These are phyloP conservation scores for Pedionomus torquatus DNA, from an alignment of 2,113 vertebrate genomes.

Conservation along the genomic window DNA sequence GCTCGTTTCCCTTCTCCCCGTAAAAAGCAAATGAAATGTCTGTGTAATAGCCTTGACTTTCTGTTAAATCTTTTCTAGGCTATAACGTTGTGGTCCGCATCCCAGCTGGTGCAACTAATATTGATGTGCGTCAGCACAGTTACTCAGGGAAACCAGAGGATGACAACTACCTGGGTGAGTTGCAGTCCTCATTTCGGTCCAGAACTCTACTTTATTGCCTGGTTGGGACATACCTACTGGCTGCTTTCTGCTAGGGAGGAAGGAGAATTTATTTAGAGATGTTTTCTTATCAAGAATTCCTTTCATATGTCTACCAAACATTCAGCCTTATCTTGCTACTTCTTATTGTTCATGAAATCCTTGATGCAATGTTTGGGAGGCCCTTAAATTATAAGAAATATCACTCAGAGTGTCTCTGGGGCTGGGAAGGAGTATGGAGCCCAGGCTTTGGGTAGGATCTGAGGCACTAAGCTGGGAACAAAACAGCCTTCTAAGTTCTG, in stretches of 20 bases:
- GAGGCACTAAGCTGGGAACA: neutral
- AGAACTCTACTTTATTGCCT: neutral
- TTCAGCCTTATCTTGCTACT: neutral
- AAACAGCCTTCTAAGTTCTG: neutral
- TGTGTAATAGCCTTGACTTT: slow-evolving; percentile 7
- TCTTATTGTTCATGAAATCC: neutral
- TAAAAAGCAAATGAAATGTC: slow-evolving; percentile 5
- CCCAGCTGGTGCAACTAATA: slow-evolving; percentile 95
- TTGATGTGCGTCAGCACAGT: slow-evolving; percentile 97
- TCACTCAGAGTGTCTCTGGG: neutral
- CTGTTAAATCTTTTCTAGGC: slow-evolving; percentile 75
- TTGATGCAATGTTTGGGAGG: neutral
- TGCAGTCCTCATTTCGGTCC: neutral
- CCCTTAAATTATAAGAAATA: neutral
- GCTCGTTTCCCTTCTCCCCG: neutral
- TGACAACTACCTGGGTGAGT: slow-evolving; percentile 99
- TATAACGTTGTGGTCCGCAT: slow-evolving; percentile 95
- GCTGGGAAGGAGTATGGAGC: neutral
- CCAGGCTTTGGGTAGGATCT: neutral
- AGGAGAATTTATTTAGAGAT: neutral
- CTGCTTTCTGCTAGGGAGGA: neutral
- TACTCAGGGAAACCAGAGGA: slow-evolving; percentile 97
- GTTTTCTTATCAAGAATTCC: neutral
- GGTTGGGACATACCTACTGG: neutral
- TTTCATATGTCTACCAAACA: neutral